phyloP scores from a whole-genome alignment of 2,797 vertebrate genomes.

The Limnodromus scolopaceus region DNA sequence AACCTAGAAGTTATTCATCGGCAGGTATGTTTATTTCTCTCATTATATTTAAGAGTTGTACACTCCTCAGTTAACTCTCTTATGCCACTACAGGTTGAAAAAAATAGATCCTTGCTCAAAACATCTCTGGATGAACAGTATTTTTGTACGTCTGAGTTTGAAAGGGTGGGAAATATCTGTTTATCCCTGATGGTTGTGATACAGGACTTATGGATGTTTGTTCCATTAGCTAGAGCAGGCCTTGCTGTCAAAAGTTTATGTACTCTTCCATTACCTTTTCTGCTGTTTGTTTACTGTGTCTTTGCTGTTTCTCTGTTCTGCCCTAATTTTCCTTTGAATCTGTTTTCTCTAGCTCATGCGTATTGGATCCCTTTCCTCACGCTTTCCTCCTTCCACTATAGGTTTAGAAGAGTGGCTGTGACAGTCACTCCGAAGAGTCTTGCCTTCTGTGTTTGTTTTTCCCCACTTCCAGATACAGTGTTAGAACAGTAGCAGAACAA shows the following conservation, averaged over 20 bases:
- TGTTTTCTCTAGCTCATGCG: neutral
- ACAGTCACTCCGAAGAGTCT: neutral
- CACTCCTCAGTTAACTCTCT: neutral
- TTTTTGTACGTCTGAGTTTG: neutral
- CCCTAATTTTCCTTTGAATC: neutral
- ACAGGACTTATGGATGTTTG: neutral
- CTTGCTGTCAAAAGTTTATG: neutral
- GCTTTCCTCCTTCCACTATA: neutral
- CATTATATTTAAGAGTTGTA: neutral
- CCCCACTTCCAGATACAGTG: neutral
- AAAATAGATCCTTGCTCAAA: neutral
- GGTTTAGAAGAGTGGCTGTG: neutral
- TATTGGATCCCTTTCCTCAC: neutral
- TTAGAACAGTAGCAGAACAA: neutral
- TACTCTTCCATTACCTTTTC: neutral
- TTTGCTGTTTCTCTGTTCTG: neutral
- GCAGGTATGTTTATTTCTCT: conserved; percentile 82
- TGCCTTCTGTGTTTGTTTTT: neutral
- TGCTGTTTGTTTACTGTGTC: neutral
- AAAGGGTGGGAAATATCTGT: neutral
- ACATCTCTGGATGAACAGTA: neutral
- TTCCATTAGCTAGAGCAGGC: neutral
- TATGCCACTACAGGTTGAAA: neutral
- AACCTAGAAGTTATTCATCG: conserved; percentile 87
- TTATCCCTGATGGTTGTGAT: neutral